Evolutionary conservation across 2,888 invertebrate species (phyloP).

Genomic region (Germaria angustata): DNA sequence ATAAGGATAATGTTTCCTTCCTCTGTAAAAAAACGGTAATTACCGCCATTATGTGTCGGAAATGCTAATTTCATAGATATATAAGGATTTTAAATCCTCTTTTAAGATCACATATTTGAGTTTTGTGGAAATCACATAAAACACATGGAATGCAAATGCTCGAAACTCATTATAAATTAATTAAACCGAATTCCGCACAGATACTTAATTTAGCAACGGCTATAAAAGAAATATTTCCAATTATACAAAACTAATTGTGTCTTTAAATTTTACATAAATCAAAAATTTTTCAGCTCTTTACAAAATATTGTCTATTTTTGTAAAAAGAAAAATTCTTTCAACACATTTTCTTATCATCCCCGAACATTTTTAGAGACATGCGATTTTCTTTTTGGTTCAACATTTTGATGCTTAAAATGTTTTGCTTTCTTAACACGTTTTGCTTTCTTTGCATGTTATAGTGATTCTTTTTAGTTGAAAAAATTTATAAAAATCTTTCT

Average conservation of each 20-base stretch:
- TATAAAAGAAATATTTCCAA: conserved; percentile 14
- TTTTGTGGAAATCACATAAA: no score
- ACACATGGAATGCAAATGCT: no score
- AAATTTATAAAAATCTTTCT: conserved; percentile 20
- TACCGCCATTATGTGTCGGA: no score
- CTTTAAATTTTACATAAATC: conserved; percentile 10
- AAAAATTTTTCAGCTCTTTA: background rate
- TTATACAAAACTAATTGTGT: background rate
- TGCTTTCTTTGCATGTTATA: background rate
- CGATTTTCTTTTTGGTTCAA: conserved; percentile 10
- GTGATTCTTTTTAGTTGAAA: background rate
- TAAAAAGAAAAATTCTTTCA: background rate
- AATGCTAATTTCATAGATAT: no score
- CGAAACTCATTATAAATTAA: background rate
- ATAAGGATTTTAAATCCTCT: no score
- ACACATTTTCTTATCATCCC: conserved; percentile 1
- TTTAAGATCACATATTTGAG: no score
- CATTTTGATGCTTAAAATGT: background rate
- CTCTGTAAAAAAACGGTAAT: no score
- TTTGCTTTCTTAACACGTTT: background rate
- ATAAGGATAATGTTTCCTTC: no score
- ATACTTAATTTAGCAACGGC: background rate
- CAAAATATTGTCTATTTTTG: background rate
- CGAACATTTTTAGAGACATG: conserved; percentile 12
- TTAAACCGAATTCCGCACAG: background rate